phyloP scores from a whole-genome alignment of 2,888 invertebrate species.

The Diaphora mendica region DNA sequence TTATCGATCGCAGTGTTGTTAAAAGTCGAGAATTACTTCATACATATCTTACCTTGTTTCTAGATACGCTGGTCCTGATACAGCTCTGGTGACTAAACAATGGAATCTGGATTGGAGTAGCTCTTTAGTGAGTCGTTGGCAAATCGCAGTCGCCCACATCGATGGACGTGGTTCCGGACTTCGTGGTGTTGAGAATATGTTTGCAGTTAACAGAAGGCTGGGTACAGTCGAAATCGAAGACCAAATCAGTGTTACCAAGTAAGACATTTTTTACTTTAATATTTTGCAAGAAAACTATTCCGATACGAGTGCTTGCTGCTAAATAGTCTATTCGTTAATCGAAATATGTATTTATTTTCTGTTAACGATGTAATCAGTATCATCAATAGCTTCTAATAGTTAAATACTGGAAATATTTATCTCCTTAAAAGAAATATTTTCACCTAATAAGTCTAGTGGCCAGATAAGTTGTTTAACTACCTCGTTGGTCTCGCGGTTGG shows the following conservation, averaged over 20 bases:
- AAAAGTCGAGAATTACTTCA: not conserved
- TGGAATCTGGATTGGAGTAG: conserved; percentile 95
- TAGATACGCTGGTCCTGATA: conserved; percentile 97
- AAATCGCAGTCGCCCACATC: conserved; percentile 94
- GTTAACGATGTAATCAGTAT: too few species aligned
- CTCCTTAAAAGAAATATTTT: too few species aligned
- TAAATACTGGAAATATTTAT: too few species aligned
- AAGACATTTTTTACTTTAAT: conserved; percentile 38
- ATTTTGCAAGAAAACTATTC: too few species aligned
- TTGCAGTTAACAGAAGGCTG: conserved; percentile 92
- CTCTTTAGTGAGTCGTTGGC: conserved; percentile 93
- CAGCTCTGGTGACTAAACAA: conserved; percentile 93
- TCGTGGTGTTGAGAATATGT: conserved; percentile 93
- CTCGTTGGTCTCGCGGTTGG: too few species aligned
- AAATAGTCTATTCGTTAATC: not conserved
- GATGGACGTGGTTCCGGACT: conserved; percentile 96
- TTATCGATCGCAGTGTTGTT: not conserved
- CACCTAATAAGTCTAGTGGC: too few species aligned
- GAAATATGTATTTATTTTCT: not conserved
- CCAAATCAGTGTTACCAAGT: conserved; percentile 94
- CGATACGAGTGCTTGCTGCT: not conserved
- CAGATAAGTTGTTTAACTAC: too few species aligned
- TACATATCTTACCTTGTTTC: conserved; percentile 2
- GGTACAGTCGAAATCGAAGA: conserved; percentile 97
- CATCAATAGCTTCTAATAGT: too few species aligned